Conservation (phyloP, 1,140 invertebrate genomes). For the Galleria mellonella region DNA sequence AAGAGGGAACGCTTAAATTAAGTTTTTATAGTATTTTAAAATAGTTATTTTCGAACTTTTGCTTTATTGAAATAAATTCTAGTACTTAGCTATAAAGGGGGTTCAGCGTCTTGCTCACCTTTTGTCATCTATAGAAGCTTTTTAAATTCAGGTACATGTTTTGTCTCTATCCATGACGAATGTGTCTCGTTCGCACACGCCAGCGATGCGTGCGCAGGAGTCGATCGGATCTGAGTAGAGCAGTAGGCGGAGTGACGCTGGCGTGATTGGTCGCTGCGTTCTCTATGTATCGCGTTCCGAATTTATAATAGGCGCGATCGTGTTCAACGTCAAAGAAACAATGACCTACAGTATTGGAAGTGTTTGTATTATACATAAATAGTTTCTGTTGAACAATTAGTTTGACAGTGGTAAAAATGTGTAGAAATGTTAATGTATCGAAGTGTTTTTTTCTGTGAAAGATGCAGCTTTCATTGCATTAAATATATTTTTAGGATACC, state of each 20-base stretch:
- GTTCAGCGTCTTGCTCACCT: slow-evolving; percentile 20
- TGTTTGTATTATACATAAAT: too few species aligned
- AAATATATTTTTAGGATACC: slow-evolving; percentile 9
- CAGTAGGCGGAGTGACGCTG: slow-evolving; percentile 60
- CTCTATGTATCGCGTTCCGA: slow-evolving; percentile 30
- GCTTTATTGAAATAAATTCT: too few species aligned
- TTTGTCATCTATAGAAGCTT: slow-evolving; percentile 51
- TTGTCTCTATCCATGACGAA: slow-evolving; percentile 28
- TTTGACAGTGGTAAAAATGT: slow-evolving; percentile 18
- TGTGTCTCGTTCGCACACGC: slow-evolving; percentile 42
- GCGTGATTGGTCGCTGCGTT: slow-evolving; percentile 45
- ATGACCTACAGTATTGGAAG: slow-evolving; percentile 14
- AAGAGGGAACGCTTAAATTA: too few species aligned
- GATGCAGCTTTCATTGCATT: slow-evolving; percentile 38
- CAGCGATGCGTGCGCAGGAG: slow-evolving; percentile 48
- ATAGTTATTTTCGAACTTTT: too few species aligned
- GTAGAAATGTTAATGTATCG: slow-evolving; percentile 19
- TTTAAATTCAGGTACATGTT: slow-evolving; percentile 52
- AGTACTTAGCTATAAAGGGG: neutral
- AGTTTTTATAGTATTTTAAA: too few species aligned
- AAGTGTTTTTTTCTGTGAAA: slow-evolving; percentile 41
- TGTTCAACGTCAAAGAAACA: slow-evolving; percentile 29
- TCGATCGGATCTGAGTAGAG: slow-evolving; percentile 40
- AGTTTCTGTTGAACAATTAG: slow-evolving; percentile 10
- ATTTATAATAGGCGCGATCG: slow-evolving; percentile 52